Evolutionary conservation across 2,888 invertebrate genomes (phyloP), one percentile per base, ranked within the genome.

Genomic region (Helobdella robusta): DNA sequence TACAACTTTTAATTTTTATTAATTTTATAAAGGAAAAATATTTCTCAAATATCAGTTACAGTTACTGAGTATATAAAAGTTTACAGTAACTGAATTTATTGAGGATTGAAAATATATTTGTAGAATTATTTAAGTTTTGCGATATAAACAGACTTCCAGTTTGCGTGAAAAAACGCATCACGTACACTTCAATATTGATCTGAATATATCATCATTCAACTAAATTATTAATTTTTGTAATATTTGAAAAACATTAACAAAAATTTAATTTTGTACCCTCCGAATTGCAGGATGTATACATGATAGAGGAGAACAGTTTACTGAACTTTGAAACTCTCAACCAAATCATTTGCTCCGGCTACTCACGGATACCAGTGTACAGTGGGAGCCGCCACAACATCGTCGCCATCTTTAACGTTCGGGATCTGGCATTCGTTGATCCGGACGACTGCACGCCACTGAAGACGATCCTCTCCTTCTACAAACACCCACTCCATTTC

Each of bases 381-480:
- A 91, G 94, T 73, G 73, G 72, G 23, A 86, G 86, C 0, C 83
- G 84, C 15, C 86, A 86, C 72, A 92, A 93, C 80, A 91, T 97
- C 72, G 86, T 94, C 18, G 89, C 91, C 6, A 85, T 98, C 77
- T 83, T 99, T 25, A 95, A 94, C 81, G 93, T 95, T 74, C 98
- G 98, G 81, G 98, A 99, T 81, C 84, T 99, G 75, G 95, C 97
- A 0, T 90, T 98, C 78, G 89, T 98, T 71, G 98, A 98, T 82
- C 94, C 98, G 0, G 95, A 97, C 80, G 97, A 98, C 81, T 91
- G 91, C 81, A 93, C 92, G 18, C 91, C 92, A 0, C 82, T 97
- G 68, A 87, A 87, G 75, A 92, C 93, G 0, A 84, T 95, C 65
- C 91, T 91, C 80, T 89, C 92, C 81, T 95, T 93, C 82, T 80